Conservation (phyloP, 1,140 invertebrate species). For the Lasioglossum baleicum region DNA sequence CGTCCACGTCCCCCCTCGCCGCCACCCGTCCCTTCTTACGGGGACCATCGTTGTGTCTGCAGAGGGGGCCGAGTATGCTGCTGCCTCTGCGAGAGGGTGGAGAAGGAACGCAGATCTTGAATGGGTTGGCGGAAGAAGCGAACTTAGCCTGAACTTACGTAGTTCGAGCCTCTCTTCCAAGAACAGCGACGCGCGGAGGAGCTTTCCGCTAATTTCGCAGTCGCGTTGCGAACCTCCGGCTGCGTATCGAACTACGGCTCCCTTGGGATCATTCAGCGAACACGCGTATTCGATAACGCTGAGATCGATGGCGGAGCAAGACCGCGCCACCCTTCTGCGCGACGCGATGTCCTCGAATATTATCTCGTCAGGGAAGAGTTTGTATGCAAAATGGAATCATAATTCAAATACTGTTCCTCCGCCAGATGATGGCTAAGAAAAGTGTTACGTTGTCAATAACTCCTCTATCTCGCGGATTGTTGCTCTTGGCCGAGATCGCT, state of each 20-base stretch:
- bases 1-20: constrained; percentile 35
- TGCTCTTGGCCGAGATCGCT: too few species aligned
- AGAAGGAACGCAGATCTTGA: not conserved
- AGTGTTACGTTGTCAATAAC: too few species aligned
- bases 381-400: too few species aligned
- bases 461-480: too few species aligned
- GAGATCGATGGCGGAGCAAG: constrained; percentile 32
- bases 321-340: too few species aligned
- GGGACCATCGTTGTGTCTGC: constrained; percentile 5
- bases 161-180: constrained; percentile 41
- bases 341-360: too few species aligned
- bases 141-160: constrained; percentile 58
- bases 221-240: constrained; percentile 45
- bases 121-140: constrained; percentile 38
- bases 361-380: too few species aligned
- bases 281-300: constrained; percentile 49
- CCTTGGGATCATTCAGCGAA: constrained; percentile 48
- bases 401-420: too few species aligned
- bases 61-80: not conserved
- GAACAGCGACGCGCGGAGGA: constrained; percentile 31
- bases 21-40: not conserved
- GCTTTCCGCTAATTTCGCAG: constrained; percentile 58
- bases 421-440: too few species aligned
- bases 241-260: constrained; percentile 46
- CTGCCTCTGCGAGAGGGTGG: not conserved